Evolutionary conservation across 2,113 vertebrate genomes (phyloP).

Genomic region (Osmerus eperlanus): DNA sequence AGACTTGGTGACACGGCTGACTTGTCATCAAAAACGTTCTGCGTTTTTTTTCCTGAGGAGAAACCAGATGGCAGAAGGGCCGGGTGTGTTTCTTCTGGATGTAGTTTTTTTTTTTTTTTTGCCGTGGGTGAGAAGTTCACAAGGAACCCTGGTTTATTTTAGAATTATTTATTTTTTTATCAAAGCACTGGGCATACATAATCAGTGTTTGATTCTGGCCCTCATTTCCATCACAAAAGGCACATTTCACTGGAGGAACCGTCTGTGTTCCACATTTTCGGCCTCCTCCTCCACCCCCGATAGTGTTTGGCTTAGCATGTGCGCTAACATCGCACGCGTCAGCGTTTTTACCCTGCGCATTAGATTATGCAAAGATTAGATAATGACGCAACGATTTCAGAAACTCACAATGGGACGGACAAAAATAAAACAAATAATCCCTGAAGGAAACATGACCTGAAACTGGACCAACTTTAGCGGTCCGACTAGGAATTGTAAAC

Average conservation of each 20-base stretch:
- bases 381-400: too few relatives aligned
- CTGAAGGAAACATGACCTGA: too few relatives aligned
- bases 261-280: neutral
- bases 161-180: neutral
- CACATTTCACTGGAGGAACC: neutral
- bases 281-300: neutral
- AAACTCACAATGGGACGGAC: too few relatives aligned
- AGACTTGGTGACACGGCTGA: slow-evolving; percentile 5
- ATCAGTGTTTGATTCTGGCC: slow-evolving; percentile 2
- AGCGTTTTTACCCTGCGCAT: too few relatives aligned
- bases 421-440: too few relatives aligned
- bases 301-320: neutral
- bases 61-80: slow-evolving; percentile 6
- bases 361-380: too few relatives aligned
- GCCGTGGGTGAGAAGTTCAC: slow-evolving; percentile 27
- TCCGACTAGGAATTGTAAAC: too few relatives aligned
- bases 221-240: slow-evolving; percentile 2
- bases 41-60: slow-evolving; percentile 8
- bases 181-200: slow-evolving; percentile 20
- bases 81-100: neutral
- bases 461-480: too few relatives aligned
- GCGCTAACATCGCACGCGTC: neutral
- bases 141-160: neutral
- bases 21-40: neutral
- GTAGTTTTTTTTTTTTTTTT: slow-evolving; percentile 3